Evolutionary conservation across 1,140 invertebrate species (phyloP).

Genomic region (Alviniconcha marisindica): DNA sequence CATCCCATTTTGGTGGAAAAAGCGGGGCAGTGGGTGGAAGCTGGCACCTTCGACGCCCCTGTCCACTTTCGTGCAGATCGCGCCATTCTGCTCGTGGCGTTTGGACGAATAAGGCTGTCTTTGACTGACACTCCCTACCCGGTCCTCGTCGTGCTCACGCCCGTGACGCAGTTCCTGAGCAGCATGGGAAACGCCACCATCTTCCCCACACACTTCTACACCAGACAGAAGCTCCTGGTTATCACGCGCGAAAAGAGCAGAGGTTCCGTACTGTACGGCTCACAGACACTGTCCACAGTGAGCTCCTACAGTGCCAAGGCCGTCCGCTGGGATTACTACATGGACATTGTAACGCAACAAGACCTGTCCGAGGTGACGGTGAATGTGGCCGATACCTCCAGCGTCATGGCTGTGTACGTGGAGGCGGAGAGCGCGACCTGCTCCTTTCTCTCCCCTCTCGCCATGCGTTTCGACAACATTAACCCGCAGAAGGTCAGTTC

Average conservation of each 20-base stretch:
- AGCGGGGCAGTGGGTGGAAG: background rate
- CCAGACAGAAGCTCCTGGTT: background rate
- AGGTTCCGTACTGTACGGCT: background rate
- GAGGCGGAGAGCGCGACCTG: too few relatives aligned
- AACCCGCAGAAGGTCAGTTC: too few relatives aligned
- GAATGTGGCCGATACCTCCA: background rate
- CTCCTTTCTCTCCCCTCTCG: too few relatives aligned
- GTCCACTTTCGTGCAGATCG: constrained; percentile 8
- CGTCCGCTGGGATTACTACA: too few relatives aligned
- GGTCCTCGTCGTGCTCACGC: background rate
- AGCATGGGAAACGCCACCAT: background rate
- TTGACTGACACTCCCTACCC: background rate
- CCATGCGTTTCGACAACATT: too few relatives aligned
- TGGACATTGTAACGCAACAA: background rate
- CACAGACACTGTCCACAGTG: background rate
- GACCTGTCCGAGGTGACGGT: background rate
- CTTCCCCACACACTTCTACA: background rate
- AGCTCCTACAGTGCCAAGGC: background rate
- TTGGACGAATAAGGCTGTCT: background rate
- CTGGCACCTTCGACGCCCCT: background rate
- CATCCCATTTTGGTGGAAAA: background rate
- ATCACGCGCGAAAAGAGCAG: background rate
- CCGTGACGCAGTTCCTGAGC: background rate
- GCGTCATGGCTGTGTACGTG: background rate
- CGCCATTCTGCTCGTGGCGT: background rate